A percentile compares a stretch with the other conserved stretches of the same genome.
Conservation (phyloP, 2,113 vertebrate species). For the Orientallactaga bullata region DNA sequence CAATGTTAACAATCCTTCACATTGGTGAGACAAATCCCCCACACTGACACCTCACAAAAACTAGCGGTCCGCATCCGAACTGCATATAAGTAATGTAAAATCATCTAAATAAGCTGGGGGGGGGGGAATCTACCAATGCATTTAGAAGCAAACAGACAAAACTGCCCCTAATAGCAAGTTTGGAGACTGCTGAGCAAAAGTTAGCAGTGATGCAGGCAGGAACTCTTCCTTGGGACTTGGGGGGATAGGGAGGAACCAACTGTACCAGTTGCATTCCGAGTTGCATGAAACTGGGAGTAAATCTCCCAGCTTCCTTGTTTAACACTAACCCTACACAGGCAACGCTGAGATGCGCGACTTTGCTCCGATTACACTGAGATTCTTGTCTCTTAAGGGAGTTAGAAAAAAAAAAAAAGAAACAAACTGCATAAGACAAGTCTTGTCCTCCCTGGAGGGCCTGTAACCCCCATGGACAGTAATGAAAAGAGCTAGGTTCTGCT, state of each 20-base stretch:
- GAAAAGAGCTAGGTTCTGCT: constrained; percentile 60
- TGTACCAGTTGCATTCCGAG: constrained; percentile 38
- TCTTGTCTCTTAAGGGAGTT: constrained; percentile 78
- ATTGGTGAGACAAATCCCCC: background rate
- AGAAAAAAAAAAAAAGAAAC: background rate
- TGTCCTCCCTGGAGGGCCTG: constrained; percentile 81
- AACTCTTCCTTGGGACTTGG: background rate
- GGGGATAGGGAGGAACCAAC: background rate
- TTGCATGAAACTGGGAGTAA: background rate
- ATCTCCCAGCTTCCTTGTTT: constrained; percentile 43
- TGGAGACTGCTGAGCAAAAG: background rate
- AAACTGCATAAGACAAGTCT: constrained; percentile 78
- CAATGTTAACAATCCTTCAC: background rate
- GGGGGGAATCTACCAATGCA: background rate
- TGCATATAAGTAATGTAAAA: background rate
- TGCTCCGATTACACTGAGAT: constrained; percentile 83
- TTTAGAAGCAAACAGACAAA: background rate
- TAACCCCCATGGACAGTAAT: constrained; percentile 67
- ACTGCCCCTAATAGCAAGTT: background rate
- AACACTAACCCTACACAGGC: constrained; percentile 63
- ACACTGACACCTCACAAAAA: background rate
- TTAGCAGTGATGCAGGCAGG: background rate
- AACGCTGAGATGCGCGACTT: constrained; percentile 76
- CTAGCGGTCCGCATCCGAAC: background rate
- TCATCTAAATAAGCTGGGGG: background rate